Conservation (phyloP, 1,140 invertebrate species). For the Dolichoris vasculosae region DNA sequence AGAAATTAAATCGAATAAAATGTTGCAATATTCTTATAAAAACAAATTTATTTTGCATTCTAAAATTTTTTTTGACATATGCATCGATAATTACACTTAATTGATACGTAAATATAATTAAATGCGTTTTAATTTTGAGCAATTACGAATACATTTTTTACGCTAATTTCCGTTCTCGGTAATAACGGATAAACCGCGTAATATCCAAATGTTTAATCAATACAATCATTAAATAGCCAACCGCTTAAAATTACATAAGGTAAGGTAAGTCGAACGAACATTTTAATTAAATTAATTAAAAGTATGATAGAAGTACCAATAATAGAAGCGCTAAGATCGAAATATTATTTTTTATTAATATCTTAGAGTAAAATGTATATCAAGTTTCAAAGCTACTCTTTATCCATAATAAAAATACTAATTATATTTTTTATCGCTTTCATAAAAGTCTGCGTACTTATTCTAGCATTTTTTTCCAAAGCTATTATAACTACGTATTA, state of each 20-base stretch:
- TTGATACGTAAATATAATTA: no score
- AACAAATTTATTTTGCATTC: not conserved
- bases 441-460: not conserved
- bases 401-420: not conserved
- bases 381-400: not conserved
- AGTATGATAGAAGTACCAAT: not conserved
- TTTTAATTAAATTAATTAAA: not conserved
- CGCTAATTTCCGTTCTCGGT: no score
- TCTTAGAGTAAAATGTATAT: not conserved
- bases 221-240: not conserved
- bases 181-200: no score
- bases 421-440: not conserved
- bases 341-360: no score
- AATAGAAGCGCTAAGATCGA: no score
- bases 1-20: not conserved
- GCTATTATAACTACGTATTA: no score
- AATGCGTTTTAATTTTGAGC: no score
- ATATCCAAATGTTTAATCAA: not conserved
- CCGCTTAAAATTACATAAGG: not conserved
- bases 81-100: no score
- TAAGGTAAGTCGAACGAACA: not conserved
- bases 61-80: not conserved
- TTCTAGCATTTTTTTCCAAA: not conserved
- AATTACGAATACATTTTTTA: no score
- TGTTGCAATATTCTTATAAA: not conserved